Base-by-base conservation (phyloP, 2,113 vertebrate species). In the mouse (Mus musculus) region DNA sequence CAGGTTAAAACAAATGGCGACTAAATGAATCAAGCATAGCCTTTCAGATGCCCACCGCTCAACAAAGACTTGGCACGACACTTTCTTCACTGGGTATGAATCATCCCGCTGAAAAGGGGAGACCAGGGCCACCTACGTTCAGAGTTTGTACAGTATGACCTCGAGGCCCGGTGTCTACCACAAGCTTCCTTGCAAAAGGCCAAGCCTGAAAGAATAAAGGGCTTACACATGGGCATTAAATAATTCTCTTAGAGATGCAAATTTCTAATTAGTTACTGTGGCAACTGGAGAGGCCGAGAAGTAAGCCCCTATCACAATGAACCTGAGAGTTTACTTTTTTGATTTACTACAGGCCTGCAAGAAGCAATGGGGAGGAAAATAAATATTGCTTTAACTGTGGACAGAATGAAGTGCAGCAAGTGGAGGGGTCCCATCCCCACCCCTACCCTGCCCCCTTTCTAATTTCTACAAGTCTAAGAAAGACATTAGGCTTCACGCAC, bases 221-320 rank as follows among this genome's bases (percentile, higher is more conserved):
- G 97, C 98, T 99, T 98, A 99, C 98, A 98, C 98, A 99, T 98
- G 98, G 98, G 99, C 98, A 99, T 99, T 98, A 99, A 99, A 99
- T 99, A 99, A 99, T 99, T 98, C 98, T 98, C 98, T 98, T 98
- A 98, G 98, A 99, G 98, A 99, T 99, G 98, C 98, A 99, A 99
- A 99, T 99, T 99, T 99, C 98, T 99, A 99, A 98, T 99, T 98
- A 98, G 98, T 99, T 98, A 99, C 99, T 99, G 98, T 99, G 98
- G 98, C 98, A 98, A 99, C 98, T 98, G 97, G 98, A 98, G 98
- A 97, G 97, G 98, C 97, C 98, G 99, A 98, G 98, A 98, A 98
- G 98, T 98, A 98, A 99, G 98, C 98, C 97, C 97, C 97, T 96
- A 89, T 97, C 96, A 99, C 99, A 99, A 99, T 98, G 98, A 98